Conservation (phyloP, 2,113 vertebrate genomes). For the Tilapia sparmanii region DNA sequence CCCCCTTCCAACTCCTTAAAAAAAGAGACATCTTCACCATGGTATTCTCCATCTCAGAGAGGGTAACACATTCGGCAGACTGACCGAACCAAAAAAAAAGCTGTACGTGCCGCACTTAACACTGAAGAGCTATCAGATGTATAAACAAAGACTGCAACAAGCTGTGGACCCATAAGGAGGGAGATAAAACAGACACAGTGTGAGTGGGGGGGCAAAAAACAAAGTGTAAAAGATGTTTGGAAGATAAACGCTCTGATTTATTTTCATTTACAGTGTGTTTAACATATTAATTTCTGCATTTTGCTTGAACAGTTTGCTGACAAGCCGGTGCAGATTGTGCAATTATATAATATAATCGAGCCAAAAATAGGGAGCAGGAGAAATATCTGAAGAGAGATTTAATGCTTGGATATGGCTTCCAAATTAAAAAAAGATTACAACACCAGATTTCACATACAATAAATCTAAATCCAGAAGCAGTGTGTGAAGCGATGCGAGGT, state of each 20-base stretch:
- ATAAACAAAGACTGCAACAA: neutral
- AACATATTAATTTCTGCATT: neutral
- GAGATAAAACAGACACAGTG: neutral
- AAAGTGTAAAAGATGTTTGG: neutral
- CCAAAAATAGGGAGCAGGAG: neutral
- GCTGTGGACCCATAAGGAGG: neutral
- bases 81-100: neutral
- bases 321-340: neutral
- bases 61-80: neutral
- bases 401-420: neutral
- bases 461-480: neutral
- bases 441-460: neutral
- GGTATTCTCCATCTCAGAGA: neutral
- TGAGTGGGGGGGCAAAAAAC: neutral
- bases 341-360: neutral
- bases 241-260: neutral
- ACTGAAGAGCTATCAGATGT: neutral
- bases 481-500: neutral
- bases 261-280: neutral
- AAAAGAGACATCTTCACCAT: constrained; percentile 10
- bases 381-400: neutral
- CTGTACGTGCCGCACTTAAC: neutral
- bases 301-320: neutral
- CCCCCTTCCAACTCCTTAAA: neutral
- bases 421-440: neutral